These are phyloP conservation scores for Epistrophe grossulariae DNA, from an alignment of 2,888 invertebrate genomes.

Conservation along the genomic window DNA sequence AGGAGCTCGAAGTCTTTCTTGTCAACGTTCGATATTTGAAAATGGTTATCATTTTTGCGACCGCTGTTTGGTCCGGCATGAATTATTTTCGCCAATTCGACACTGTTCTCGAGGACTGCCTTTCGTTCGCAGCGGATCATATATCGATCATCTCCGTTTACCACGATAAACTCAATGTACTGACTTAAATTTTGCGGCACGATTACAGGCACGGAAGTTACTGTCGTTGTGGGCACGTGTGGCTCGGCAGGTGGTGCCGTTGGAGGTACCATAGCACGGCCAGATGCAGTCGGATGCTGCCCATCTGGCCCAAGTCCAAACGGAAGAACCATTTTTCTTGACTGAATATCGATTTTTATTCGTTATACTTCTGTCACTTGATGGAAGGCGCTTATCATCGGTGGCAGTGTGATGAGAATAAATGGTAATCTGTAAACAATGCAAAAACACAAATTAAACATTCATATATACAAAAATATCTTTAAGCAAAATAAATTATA, in stretches of 20 bases:
- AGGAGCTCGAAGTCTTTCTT: constrained; percentile 83
- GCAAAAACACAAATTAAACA: constrained; percentile 28
- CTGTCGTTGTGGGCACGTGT: constrained; percentile 79
- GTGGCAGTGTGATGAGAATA: constrained; percentile 60
- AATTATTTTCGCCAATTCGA: constrained; percentile 83
- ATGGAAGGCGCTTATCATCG: constrained; percentile 57
- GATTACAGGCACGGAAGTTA: constrained; percentile 78
- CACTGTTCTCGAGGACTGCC: constrained; percentile 82
- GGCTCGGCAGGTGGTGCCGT: constrained; percentile 82
- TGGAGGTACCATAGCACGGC: constrained; percentile 78
- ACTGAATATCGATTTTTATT: neutral
- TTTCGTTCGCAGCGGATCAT: constrained; percentile 83
- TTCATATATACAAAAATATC: neutral
- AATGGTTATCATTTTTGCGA: constrained; percentile 83
- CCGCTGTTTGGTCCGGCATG: constrained; percentile 83
- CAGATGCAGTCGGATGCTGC: constrained; percentile 79
- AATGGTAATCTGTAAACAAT: constrained; percentile 53
- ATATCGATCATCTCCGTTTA: constrained; percentile 83
- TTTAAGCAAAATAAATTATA: neutral
- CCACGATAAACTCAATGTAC: constrained; percentile 83
- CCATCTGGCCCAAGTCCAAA: constrained; percentile 82
- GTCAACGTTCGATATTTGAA: constrained; percentile 83
- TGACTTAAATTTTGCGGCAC: constrained; percentile 82
- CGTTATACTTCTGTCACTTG: constrained; percentile 24
- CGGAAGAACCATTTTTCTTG: constrained; percentile 82